Base-by-base conservation (phyloP, 2,888 invertebrate genomes). In the Lasiommata megera region DNA sequence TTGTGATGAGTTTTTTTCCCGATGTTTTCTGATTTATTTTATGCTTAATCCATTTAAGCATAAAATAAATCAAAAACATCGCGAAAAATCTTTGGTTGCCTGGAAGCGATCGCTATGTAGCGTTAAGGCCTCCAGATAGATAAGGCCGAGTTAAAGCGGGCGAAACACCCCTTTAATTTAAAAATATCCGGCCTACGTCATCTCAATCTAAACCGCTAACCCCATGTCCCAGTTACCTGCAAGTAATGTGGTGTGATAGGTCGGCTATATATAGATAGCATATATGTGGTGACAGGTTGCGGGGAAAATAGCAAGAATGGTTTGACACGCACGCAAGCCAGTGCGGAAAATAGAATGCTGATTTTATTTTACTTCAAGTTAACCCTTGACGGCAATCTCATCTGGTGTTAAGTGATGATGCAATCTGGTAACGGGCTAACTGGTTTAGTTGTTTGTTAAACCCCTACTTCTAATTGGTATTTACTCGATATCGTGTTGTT, bases 211-310 rank as follows among this genome's bases (percentile, higher is more conserved):
- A 23, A 44, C 8, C 18, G 53, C 17, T 43, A 50, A 37, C 54
- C 53, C 54, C 51, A 40, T 57, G 66, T 64, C 65, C 65, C 48
- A 66, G 47, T 65, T 64, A 60, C 60, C 61, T 60, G 56, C 50
- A 44, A 53, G 59, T 58, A 58, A 55, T 58, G 59, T 53, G 34
- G 50, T 58, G 52, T 60, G 54, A 68, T 65, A 67, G 67, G 64
- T 67, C 57, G 61, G 11, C 29, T 68, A 68, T 61, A 62, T 63
- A 67, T 67, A 67, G 65, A 60, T 40, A 34, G 37, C 46, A 43
- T 38, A 37, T 36, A 12, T 31, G 12, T 28, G 31, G 14, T 6
- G 16, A 17, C 34, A 18, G 31, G 14, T 9, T 37, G 18, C 48
- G 18, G 28, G 23, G 38, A 51, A 38, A 51, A 51, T 51, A 28